Conservation (phyloP, 2,113 vertebrate genomes). For the Semnornis frantzii region DNA sequence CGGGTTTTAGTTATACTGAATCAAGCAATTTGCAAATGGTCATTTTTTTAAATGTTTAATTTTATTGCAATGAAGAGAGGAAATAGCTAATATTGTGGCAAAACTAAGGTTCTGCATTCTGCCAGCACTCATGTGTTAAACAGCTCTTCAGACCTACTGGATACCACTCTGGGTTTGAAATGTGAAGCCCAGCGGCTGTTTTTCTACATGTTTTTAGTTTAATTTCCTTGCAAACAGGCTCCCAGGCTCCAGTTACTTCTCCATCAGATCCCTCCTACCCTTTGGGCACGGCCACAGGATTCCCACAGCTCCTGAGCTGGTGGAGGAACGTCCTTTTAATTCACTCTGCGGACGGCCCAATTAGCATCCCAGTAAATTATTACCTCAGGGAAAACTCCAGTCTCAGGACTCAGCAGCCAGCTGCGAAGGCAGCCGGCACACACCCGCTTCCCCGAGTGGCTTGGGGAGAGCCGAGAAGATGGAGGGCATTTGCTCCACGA, state of each 20-base stretch:
- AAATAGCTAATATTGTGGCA: background rate
- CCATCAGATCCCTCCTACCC: background rate
- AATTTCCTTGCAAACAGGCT: slow-evolving; percentile 10
- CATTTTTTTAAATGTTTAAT: background rate
- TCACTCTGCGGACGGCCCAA: slow-evolving; percentile 13
- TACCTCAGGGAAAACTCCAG: background rate
- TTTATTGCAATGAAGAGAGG: background rate
- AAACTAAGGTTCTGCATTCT: background rate
- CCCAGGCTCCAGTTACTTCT: background rate
- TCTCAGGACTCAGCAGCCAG: background rate
- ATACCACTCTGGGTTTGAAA: slow-evolving; percentile 28
- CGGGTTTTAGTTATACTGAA: background rate
- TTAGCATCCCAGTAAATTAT: slow-evolving; percentile 32
- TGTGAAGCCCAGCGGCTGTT: slow-evolving; percentile 27
- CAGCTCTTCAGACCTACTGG: slow-evolving; percentile 31
- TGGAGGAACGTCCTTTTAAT: slow-evolving; percentile 13
- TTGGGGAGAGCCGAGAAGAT: background rate
- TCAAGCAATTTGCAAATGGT: background rate
- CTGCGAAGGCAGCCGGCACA: background rate
- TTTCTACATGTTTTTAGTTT: slow-evolving; percentile 17
- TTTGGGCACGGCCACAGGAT: slow-evolving; percentile 19
- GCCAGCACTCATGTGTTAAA: background rate
- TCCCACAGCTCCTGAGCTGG: background rate
- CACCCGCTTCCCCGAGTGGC: background rate
- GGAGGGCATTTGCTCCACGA: background rate